Percentiles rank a stretch among this genome's conserved stretches.
These are phyloP conservation scores for Urophycis tenuis DNA, from an alignment of 2,797 vertebrate genomes.

Conservation along the genomic window DNA sequence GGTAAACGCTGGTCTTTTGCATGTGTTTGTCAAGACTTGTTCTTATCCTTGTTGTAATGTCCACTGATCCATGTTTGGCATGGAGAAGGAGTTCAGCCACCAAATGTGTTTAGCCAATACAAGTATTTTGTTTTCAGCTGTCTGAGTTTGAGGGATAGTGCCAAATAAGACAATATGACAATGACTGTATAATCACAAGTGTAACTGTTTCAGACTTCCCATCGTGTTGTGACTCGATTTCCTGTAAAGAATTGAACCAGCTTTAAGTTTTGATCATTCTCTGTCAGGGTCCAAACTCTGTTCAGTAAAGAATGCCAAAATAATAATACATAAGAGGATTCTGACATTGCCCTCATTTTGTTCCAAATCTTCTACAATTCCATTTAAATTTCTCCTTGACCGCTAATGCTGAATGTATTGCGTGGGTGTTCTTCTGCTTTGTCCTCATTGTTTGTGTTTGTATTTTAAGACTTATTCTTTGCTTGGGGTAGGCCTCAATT, in stretches of 20 bases:
- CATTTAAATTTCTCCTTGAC: slow-evolving; percentile 38
- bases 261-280: neutral
- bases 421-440: slow-evolving; percentile 55
- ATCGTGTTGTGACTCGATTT: neutral
- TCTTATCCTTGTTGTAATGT: neutral
- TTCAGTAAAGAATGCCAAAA: slow-evolving; percentile 28
- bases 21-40: neutral
- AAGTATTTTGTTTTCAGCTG: neutral
- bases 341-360: slow-evolving; percentile 28
- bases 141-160: neutral
- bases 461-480: slow-evolving; percentile 43
- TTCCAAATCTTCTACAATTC: slow-evolving; percentile 44
- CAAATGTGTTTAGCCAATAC: neutral
- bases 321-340: slow-evolving; percentile 30
- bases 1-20: neutral
- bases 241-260: neutral
- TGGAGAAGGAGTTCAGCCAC: neutral
- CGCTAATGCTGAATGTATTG: slow-evolving; percentile 40
- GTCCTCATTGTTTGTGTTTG: slow-evolving; percentile 49
- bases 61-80: neutral
- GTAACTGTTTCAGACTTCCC: neutral
- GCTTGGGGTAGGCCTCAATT: slow-evolving; percentile 62
- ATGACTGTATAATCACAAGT: neutral
- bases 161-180: neutral
- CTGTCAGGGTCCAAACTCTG: slow-evolving; percentile 21